Base-by-base conservation (phyloP, 2,888 invertebrate species). In the Sarcophaga rosellei region DNA sequence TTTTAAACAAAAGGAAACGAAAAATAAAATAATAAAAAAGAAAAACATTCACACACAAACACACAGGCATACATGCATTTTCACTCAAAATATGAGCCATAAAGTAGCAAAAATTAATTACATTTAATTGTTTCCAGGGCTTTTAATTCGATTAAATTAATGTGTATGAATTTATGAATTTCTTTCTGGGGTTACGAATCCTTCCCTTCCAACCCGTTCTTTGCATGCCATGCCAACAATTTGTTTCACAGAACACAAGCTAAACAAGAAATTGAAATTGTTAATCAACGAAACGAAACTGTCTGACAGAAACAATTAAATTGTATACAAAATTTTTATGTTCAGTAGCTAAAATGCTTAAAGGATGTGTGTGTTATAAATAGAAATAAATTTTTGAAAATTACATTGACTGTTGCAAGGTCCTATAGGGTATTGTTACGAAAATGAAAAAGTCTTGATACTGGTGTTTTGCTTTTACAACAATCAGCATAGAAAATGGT, bases 141-240 rank as follows among this genome's bases (percentile, higher is more conserved):
- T 84, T 75, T 86, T 86, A 86, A 86, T 86, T 86, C 75, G 74
- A 84, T 86, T 84, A 84, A 84, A 86, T 84, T 81, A 81, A 80
- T 76, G 66, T 73, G 76, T 53, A 65, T 57, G 17, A 45, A 70
- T 59, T 59, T 69, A 65, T 62, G 17, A 59, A 65, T 59, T 59
- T 65, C 53, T 59, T 53, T 66, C 11, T 20, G 44, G 35, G 23
- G 10, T 35, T 70, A 70, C 35, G 35, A 35, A 10, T 35, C 35
- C 35, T 35, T 35, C 35, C 35, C 35, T 35, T 35, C 8, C 35
- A 35, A 10, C 10, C 8, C 35, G 35, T 2, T 62, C n/a, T 11
- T 69, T 78, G 70, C 21, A 12, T 61, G 61, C 69, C 4, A 59
- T 20, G n/a, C 17, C n/a, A 20, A 21, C 15, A 12, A 68, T 12